Evolutionary conservation across 2,113 vertebrate species (phyloP).

Genomic region (Pao palembangensis): DNA sequence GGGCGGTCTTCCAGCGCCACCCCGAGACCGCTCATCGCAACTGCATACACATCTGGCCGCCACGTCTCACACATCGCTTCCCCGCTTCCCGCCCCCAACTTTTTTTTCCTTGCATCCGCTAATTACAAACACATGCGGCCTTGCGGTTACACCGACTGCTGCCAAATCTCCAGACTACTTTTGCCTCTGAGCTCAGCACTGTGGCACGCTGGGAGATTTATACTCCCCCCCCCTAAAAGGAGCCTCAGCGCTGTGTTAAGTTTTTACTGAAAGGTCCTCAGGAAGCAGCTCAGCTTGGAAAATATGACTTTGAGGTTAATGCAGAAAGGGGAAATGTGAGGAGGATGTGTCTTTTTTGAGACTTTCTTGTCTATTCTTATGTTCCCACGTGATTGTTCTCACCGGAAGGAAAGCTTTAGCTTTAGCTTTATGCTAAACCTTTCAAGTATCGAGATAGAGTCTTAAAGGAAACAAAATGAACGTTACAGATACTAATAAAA

Average conservation of each 20-base stretch:
- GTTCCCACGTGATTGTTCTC: not conserved
- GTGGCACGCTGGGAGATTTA: slow-evolving; percentile 38
- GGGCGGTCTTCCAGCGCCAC: slow-evolving; percentile 56
- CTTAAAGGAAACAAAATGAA: too few species aligned
- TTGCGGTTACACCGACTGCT: slow-evolving; percentile 70
- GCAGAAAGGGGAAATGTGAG: not conserved
- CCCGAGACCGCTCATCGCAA: slow-evolving; percentile 33
- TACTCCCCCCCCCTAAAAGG: slow-evolving; percentile 3
- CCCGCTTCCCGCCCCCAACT: not conserved
- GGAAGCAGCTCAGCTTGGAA: slow-evolving; percentile 12
- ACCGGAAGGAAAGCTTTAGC: too few species aligned
- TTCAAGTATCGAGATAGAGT: too few species aligned
- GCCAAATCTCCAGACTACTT: slow-evolving; percentile 67
- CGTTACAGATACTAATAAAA: not conserved
- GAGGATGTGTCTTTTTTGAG: not conserved
- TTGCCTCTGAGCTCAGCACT: slow-evolving; percentile 54
- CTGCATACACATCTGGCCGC: slow-evolving; percentile 50
- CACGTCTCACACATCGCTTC: slow-evolving; percentile 26
- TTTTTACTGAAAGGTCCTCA: not conserved
- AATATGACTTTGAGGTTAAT: slow-evolving; percentile 14
- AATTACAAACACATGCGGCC: slow-evolving; percentile 77
- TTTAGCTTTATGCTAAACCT: too few species aligned
- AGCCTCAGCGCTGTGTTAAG: slow-evolving; percentile 16
- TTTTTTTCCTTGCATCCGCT: slow-evolving; percentile 36
- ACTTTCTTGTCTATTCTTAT: not conserved